Conservation (phyloP, 2,888 invertebrate genomes). For the Tenthredo amoena region DNA sequence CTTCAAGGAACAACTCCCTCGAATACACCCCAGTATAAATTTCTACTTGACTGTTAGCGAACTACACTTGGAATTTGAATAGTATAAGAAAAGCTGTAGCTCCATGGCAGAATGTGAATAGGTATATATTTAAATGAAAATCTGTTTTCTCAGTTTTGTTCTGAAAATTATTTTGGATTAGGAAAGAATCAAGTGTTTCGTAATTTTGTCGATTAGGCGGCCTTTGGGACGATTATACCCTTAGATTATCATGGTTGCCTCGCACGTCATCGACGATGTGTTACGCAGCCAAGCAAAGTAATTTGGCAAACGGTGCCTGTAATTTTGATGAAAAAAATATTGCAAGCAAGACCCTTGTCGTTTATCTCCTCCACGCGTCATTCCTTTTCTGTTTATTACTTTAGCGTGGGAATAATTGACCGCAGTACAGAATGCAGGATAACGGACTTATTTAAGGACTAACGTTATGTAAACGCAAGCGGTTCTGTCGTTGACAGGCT, state of each 20-base stretch:
- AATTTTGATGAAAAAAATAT: background rate
- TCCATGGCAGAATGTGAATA: too few relatives aligned
- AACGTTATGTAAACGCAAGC: slow-evolving; percentile 69
- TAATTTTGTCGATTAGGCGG: background rate
- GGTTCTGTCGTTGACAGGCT: slow-evolving; percentile 70
- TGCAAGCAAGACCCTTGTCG: background rate
- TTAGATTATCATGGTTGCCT: background rate
- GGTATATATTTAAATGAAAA: background rate
- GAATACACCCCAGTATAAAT: slow-evolving; percentile 8
- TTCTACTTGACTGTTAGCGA: background rate
- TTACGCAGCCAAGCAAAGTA: background rate
- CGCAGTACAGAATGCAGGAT: background rate
- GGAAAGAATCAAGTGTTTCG: background rate
- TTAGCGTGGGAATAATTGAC: background rate
- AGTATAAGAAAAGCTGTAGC: background rate
- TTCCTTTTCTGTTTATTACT: background rate
- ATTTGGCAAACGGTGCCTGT: background rate
- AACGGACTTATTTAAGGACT: background rate
- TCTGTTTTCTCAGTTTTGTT: background rate
- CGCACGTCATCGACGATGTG: background rate
- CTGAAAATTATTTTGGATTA: background rate
- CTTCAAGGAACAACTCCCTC: slow-evolving; percentile 16
- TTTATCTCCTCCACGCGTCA: background rate
- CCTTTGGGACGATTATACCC: background rate
- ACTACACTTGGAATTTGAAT: background rate